Conservation (phyloP, 2,888 invertebrate species). For the Sarcophaga caerulescens region DNA sequence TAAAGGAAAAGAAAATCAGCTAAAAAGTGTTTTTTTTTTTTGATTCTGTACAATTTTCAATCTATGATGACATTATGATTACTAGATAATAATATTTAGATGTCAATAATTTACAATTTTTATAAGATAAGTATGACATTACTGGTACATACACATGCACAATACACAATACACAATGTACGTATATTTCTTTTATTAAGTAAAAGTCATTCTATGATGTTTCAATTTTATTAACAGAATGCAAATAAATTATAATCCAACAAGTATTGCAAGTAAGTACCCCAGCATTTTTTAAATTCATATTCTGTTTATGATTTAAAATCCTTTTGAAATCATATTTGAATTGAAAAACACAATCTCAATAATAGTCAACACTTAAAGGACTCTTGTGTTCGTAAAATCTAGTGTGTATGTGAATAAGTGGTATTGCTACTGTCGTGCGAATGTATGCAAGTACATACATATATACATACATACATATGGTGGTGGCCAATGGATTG, state of each 20-base stretch:
- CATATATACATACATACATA: neutral
- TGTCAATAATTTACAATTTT: too few relatives aligned
- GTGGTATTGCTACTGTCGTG: neutral
- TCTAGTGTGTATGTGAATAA: neutral
- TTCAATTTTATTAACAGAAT: constrained; percentile 34
- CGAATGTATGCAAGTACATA: neutral
- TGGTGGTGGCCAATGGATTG: constrained; percentile 23
- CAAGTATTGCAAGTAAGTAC: neutral
- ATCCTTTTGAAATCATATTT: constrained; percentile 43
- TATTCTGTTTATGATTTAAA: constrained; percentile 62
- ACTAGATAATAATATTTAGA: too few relatives aligned
- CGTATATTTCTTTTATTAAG: too few relatives aligned
- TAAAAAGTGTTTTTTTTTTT: too few relatives aligned
- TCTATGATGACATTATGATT: too few relatives aligned
- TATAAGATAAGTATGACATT: too few relatives aligned
- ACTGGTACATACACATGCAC: too few relatives aligned
- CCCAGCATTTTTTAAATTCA: constrained; percentile 13
- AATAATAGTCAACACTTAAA: constrained; percentile 58
- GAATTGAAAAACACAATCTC: constrained; percentile 48
- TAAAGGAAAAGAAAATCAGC: too few relatives aligned
- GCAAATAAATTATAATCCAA: neutral
- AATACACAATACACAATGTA: too few relatives aligned
- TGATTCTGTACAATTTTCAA: too few relatives aligned
- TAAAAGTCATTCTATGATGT: constrained; percentile 1
- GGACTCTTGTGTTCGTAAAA: constrained; percentile 41